Evolutionary conservation across 2,113 vertebrate species (phyloP).

Genomic region (Murina feae): DNA sequence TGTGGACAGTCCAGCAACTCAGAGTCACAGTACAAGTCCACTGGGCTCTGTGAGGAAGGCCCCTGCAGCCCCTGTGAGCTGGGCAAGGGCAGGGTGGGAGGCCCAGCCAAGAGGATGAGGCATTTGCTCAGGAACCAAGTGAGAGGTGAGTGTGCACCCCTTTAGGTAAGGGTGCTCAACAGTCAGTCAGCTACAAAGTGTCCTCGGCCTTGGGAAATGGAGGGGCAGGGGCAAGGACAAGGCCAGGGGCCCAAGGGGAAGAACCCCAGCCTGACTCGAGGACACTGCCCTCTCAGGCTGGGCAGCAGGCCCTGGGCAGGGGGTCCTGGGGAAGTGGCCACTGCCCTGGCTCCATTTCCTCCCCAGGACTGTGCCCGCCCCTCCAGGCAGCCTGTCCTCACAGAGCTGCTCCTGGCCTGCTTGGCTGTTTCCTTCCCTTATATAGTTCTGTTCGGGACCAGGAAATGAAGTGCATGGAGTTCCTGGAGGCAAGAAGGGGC

Average conservation of each 20-base stretch:
- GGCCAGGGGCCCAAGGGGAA: background rate
- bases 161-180: background rate
- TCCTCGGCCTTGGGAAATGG: accelerated
- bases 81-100: background rate
- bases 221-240: background rate
- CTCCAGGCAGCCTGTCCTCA: background rate
- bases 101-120: background rate
- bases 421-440: slow-evolving; percentile 65
- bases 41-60: background rate
- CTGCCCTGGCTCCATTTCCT: background rate
- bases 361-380: background rate
- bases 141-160: background rate
- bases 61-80: background rate
- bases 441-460: slow-evolving; percentile 53
- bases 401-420: background rate
- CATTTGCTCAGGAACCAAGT: background rate
- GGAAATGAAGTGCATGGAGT: slow-evolving; percentile 48
- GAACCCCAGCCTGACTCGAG: background rate
- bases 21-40: accelerated
- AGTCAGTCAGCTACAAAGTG: background rate
- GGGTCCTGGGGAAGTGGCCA: background rate
- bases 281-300: background rate
- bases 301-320: background rate
- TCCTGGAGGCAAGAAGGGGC: slow-evolving; percentile 59
- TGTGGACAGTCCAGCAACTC: background rate